Evolutionary conservation across 2,888 invertebrate genomes (phyloP).

Genomic region (Odontothrips loti): DNA sequence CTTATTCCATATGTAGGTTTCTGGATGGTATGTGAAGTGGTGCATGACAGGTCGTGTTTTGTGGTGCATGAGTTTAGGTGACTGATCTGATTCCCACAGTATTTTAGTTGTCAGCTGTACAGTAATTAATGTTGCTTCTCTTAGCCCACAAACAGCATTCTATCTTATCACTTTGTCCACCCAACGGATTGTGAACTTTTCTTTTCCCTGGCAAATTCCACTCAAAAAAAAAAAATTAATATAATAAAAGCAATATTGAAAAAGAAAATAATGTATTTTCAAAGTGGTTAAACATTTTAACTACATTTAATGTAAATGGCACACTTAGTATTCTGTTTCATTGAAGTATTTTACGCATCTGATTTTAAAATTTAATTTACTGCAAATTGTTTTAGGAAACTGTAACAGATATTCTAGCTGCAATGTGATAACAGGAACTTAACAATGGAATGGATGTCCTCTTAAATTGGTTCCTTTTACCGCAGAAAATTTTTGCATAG

Average conservation of each 20-base stretch:
- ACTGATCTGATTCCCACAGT: constrained; percentile 26
- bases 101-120: constrained; percentile 26
- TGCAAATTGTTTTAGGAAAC: neutral
- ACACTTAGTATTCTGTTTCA: constrained; percentile 21
- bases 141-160: constrained; percentile 26
- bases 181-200: constrained; percentile 8
- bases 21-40: neutral
- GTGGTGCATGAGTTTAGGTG: constrained; percentile 24
- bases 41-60: neutral
- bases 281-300: constrained; percentile 9
- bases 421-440: constrained; percentile 22
- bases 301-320: constrained; percentile 25
- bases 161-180: constrained; percentile 10
- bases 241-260: constrained; percentile 10
- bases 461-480: constrained; percentile 10
- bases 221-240: neutral
- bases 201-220: constrained; percentile 23
- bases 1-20: constrained; percentile 14
- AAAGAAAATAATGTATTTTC: constrained; percentile 20
- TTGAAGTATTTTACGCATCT: constrained; percentile 23
- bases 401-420: constrained; percentile 18
- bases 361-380: constrained; percentile 25
- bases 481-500: neutral
- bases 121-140: constrained; percentile 25
- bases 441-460: constrained; percentile 11